phyloP scores from a whole-genome alignment of 2,797 vertebrate species.

The Protosalanx chinensis region DNA sequence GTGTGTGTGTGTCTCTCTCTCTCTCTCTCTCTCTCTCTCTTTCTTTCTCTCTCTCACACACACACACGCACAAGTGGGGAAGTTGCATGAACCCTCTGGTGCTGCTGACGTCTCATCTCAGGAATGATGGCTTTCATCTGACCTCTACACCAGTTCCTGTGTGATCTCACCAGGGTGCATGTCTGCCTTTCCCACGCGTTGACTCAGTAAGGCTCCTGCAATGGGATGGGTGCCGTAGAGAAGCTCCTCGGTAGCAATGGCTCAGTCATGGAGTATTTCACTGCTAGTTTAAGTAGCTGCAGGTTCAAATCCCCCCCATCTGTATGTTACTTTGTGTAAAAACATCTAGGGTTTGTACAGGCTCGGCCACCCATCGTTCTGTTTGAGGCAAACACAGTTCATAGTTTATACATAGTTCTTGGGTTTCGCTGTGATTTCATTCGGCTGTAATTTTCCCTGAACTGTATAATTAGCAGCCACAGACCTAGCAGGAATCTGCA shows the following conservation, averaged over 20 bases:
- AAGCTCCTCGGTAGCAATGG: not conserved
- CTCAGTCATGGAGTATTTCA: not conserved
- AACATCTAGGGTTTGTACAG: not conserved
- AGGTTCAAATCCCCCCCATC: too few species aligned
- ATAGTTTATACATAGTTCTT: slow-evolving; percentile 3
- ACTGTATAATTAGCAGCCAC: not conserved
- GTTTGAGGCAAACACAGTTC: not conserved
- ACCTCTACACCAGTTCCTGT: not conserved
- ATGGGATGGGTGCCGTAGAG: too few species aligned
- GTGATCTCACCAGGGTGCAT: not conserved
- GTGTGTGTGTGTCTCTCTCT: not conserved
- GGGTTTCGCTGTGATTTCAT: not conserved
- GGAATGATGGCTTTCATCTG: not conserved
- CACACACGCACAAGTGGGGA: not conserved
- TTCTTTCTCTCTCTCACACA: not conserved
- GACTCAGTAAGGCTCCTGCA: not conserved
- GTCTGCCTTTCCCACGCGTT: not conserved
- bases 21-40: too few species aligned
- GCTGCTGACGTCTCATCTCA: slow-evolving; percentile 2
- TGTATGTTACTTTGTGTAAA: too few species aligned
- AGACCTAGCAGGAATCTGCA: not conserved
- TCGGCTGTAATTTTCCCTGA: slow-evolving; percentile 1
- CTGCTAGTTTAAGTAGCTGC: too few species aligned
- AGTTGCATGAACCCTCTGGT: not conserved
- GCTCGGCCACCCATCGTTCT: not conserved